Evolutionary conservation across 2,797 vertebrate genomes (phyloP), one percentile per base, ranked within the genome.

Genomic region (Acipenser oxyrinchus): DNA sequence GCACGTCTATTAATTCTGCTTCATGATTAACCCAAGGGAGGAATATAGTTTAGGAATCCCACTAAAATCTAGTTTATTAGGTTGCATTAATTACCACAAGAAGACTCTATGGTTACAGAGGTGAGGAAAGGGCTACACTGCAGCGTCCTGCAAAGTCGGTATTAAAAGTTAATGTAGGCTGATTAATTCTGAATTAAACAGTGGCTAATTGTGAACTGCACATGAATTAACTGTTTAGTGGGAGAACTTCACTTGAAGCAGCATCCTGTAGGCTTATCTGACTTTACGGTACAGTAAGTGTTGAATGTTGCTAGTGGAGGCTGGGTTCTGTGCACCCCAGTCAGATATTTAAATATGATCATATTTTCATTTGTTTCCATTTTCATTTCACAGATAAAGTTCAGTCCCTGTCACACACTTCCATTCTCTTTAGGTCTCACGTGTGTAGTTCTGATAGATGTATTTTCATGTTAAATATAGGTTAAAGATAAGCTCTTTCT

Each of bases 91-190:
- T 64, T 64, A 64, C 49, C 49, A 13, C n/a, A n/a, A 48, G 6
- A 48, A 68, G 60, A 11, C 52, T 55, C n/a, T 59, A 67, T 13
- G 10, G 9, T 37, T 48, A 18, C 49, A n/a, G 51, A 51, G 51
- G 66, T 68, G 60, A 11, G 50, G 8, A 63, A 12, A 63, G 11
- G 60, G 60, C 59, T 51, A 49, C 23, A 48, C 10, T 12, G 9
- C 13, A 9, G 23, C 66, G n/a, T 55, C 66, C 60, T 53, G 60
- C 59, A 62, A 10, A 48, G 66, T 48, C 4, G 4, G 9, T 63
- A 68, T 68, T 68, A 68, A 68, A 68, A 49, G 62, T 68, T 68
- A 62, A 68, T 68, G 23, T 49, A 60, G 15, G 60, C 60, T 63
- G 23, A 62, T 68, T 15, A 62, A 68, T 62, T 55, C 49, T 63